Evolutionary conservation across 2,888 invertebrate species (phyloP).

Genomic region (Drosophila rellima): DNA sequence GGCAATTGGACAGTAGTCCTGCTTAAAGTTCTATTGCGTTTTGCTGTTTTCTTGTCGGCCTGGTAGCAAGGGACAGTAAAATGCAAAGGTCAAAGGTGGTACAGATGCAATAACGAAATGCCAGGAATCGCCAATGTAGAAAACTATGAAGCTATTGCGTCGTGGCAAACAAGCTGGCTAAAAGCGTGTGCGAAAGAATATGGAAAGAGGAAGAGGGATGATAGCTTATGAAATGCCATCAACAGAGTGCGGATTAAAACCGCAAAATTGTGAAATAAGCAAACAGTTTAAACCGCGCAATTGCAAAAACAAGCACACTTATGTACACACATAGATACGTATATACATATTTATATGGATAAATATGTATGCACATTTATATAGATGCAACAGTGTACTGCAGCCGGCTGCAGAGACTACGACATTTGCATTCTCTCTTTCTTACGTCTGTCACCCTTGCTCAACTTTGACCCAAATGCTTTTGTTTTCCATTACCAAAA

Average conservation of each 20-base stretch:
- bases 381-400: slow-evolving; percentile 1
- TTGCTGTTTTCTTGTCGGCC: background rate
- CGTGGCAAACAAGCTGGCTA: background rate
- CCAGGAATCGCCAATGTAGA: slow-evolving; percentile 10
- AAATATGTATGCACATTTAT: background rate
- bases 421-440: background rate
- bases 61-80: background rate
- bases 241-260: slow-evolving; percentile 9
- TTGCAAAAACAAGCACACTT: slow-evolving; percentile 1
- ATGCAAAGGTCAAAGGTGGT: slow-evolving; percentile 20
- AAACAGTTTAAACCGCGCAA: slow-evolving; percentile 9
- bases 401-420: background rate
- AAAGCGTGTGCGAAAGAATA: background rate
- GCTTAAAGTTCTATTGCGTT: background rate
- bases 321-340: background rate
- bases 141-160: slow-evolving; percentile 3
- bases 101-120: slow-evolving; percentile 23
- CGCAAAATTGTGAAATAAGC: slow-evolving; percentile 15
- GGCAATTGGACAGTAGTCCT: background rate
- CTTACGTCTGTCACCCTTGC: background rate
- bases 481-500: background rate
- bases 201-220: background rate
- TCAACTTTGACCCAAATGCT: slow-evolving; percentile 14
- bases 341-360: background rate
- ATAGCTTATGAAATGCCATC: slow-evolving; percentile 7